These are phyloP conservation scores for Microplitis mediator DNA, from an alignment of 1,140 invertebrate species.

Conservation along the genomic window DNA sequence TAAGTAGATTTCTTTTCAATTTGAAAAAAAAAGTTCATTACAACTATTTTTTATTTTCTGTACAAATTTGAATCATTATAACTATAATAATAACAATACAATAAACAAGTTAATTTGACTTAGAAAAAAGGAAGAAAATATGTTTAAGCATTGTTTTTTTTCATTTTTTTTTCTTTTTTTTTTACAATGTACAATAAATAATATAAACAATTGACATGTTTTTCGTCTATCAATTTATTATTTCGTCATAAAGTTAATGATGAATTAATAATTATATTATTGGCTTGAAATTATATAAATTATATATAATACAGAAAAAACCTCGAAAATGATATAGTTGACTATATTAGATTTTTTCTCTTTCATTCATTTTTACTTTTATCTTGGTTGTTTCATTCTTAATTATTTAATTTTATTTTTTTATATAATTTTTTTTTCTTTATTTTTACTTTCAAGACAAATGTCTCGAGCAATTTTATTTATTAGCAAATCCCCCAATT, in stretches of 20 bases:
- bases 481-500: constrained; percentile 59
- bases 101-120: no score
- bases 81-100: no score
- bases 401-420: neutral
- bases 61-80: no score
- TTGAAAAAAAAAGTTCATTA: no score
- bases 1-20: no score
- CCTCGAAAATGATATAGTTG: constrained; percentile 31
- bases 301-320: neutral
- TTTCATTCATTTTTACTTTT: constrained; percentile 31
- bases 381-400: neutral
- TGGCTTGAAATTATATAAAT: neutral
- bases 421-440: neutral
- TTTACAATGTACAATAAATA: no score
- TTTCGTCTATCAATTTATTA: neutral
- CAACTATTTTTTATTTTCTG: no score
- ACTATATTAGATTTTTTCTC: constrained; percentile 34
- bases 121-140: no score
- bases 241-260: neutral
- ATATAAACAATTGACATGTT: neutral
- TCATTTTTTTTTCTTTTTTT: no score
- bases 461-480: neutral
- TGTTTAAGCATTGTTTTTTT: no score
- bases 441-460: neutral
- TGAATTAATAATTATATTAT: neutral